phyloP scores from a whole-genome alignment of 2,797 vertebrate species.

The Bradypus variegatus region DNA sequence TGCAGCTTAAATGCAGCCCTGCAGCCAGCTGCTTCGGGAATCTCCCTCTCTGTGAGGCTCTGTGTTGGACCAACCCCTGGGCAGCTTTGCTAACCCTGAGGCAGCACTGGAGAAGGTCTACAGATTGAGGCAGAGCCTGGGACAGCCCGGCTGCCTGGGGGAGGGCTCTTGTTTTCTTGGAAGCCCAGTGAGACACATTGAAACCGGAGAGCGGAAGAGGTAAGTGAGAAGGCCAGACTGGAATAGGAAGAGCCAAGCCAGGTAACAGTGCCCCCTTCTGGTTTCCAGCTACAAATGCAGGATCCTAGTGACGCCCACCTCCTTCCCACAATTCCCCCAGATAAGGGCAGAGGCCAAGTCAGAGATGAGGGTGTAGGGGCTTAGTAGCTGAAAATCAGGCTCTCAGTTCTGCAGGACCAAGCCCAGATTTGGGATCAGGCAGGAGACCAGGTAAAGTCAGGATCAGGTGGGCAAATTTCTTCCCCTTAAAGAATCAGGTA shows the following conservation, averaged over 20 bases:
- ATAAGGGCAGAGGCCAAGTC: neutral
- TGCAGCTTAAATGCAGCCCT: neutral
- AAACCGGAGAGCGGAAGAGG: fast-evolving
- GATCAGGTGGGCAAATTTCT: neutral
- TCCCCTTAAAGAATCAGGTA: neutral
- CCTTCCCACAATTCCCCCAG: neutral
- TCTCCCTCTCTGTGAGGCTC: neutral
- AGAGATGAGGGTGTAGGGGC: neutral
- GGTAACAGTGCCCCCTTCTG: neutral
- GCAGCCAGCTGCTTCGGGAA: fast-evolving
- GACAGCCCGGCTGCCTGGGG: neutral
- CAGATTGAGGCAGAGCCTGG: neutral
- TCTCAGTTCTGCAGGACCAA: neutral
- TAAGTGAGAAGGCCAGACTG: neutral
- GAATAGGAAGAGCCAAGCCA: neutral
- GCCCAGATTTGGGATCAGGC: neutral
- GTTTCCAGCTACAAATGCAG: neutral
- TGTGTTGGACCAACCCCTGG: neutral
- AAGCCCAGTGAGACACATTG: neutral
- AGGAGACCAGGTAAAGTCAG: neutral
- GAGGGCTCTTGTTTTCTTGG: neutral
- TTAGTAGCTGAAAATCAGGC: neutral
- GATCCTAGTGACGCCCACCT: neutral
- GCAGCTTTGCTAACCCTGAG: neutral
- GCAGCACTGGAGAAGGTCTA: neutral